phyloP scores from a whole-genome alignment of 2,888 invertebrate genomes.

The Lochmaea capreae region DNA sequence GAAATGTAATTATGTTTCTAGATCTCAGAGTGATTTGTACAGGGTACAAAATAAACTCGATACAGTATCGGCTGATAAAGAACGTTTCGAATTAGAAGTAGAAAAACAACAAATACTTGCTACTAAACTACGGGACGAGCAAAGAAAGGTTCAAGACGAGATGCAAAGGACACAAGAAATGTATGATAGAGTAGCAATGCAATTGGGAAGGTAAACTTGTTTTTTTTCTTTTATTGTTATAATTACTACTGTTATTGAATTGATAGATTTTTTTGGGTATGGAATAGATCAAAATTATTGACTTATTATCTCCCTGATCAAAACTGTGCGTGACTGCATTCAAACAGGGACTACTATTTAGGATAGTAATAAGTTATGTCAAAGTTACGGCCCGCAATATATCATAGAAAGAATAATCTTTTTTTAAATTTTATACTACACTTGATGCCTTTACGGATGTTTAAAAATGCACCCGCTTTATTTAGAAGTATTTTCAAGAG shows the following conservation, averaged over 20 bases:
- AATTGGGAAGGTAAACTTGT: slow-evolving; percentile 69
- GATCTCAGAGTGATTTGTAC: slow-evolving; percentile 90
- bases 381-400: too few species aligned
- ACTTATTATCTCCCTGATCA: too few species aligned
- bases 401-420: too few species aligned
- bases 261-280: neutral
- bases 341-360: too few species aligned
- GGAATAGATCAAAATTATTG: too few species aligned
- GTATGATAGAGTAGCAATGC: slow-evolving; percentile 88
- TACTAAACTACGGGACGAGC: slow-evolving; percentile 85
- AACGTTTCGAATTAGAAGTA: slow-evolving; percentile 84
- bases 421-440: too few species aligned
- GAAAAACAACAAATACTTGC: slow-evolving; percentile 86
- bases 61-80: slow-evolving; percentile 87
- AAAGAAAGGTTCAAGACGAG: slow-evolving; percentile 89
- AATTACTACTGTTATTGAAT: neutral
- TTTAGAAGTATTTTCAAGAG: too few species aligned
- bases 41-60: slow-evolving; percentile 90
- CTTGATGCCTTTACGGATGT: too few species aligned
- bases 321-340: too few species aligned
- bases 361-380: too few species aligned
- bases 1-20: slow-evolving; percentile 61
- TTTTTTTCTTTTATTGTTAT: neutral
- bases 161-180: slow-evolving; percentile 86
- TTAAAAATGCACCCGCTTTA: too few species aligned